These are phyloP conservation scores for Drosophila chauvacae DNA, from an alignment of 1,140 invertebrate species.

Conservation along the genomic window DNA sequence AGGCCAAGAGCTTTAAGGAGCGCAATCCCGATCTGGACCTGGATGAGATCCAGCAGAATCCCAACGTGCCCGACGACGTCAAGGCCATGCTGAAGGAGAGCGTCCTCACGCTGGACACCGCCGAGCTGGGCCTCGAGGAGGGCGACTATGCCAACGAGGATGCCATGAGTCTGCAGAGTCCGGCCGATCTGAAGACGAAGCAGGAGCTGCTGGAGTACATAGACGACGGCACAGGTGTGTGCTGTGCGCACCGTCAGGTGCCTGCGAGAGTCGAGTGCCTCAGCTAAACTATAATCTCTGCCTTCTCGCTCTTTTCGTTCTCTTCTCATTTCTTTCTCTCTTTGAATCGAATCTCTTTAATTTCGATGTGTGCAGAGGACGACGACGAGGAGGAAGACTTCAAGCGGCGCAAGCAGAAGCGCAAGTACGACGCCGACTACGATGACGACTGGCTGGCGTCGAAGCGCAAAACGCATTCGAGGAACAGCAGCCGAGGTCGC, in stretches of 20 bases:
- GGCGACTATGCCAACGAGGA: slow-evolving; percentile 58
- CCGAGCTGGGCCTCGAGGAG: slow-evolving; percentile 42
- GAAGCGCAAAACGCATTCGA: slow-evolving; percentile 59
- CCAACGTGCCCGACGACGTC: slow-evolving; percentile 83
- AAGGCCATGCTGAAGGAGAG: slow-evolving; percentile 83
- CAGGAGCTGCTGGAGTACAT: slow-evolving; percentile 81
- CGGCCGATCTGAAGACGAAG: slow-evolving; percentile 77
- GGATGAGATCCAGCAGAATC: slow-evolving; percentile 84
- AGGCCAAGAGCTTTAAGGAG: slow-evolving; percentile 83
- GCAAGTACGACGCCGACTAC: slow-evolving; percentile 79
- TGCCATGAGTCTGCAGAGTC: slow-evolving; percentile 67
- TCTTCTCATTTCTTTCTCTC: slow-evolving; percentile 12
- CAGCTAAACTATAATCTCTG: background rate
- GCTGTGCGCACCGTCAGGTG: slow-evolving; percentile 39
- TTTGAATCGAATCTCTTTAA: background rate
- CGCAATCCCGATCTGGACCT: slow-evolving; percentile 84
- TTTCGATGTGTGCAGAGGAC: slow-evolving; percentile 49
- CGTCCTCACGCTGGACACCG: slow-evolving; percentile 63
- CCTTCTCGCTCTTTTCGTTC: slow-evolving; percentile 1
- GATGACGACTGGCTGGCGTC: slow-evolving; percentile 81
- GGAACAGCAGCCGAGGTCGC: slow-evolving; percentile 73
- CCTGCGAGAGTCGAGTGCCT: background rate
- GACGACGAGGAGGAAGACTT: slow-evolving; percentile 83
- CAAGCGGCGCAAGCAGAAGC: slow-evolving; percentile 75
- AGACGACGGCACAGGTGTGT: slow-evolving; percentile 80